Base-by-base conservation (phyloP, 1,140 invertebrate species). In the Propsilocerus akamusi region DNA sequence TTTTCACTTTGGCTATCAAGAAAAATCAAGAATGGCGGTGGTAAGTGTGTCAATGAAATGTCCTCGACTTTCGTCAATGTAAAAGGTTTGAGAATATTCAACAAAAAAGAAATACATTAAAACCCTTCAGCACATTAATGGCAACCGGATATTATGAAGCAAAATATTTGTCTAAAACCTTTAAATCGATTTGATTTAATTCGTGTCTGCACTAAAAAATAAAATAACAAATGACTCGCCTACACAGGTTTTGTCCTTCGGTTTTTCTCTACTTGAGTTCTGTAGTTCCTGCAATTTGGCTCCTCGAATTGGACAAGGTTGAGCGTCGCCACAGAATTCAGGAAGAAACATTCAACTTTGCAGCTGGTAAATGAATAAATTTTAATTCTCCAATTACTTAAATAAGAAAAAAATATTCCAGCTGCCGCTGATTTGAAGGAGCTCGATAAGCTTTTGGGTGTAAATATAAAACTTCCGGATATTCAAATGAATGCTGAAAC, bases 1-100 rank as follows among this genome's bases (percentile, higher is more conserved):
- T 87, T 46, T 87, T 88, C 56, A 87, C 84, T 0, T 64, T 88
- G 3, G 83, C 83, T 4, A 86, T 88, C 52, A 88, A 88, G 57
- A 78, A 81, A 55, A 86, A 80, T 57, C 83, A 86, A 57, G 84
- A 88, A 62, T 86, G 84, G 84, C 86, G 86, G 69, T 88, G 84
- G 84, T 86, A 67, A 75, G 73, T 66, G 26, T 26, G 48, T 20
- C 23, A 8, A 49, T 7, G 34, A 10, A 24, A n/a, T 2, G n/a
- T n/a, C n/a, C n/a, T 30, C 28, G n/a, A 30, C 28, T 8, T 30
- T 30, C 28, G 28, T 8, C n/a, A n/a, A n/a, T n/a, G n/a, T n/a
- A n/a, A n/a, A n/a, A n/a, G n/a, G n/a, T n/a, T n/a, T n/a, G n/a
- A n/a, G n/a, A n/a, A n/a, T n/a, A 23, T 46, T 47, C 25, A 17